These are phyloP conservation scores for Stenichneumon culpator DNA, from an alignment of 2,888 invertebrate genomes.

Conservation along the genomic window DNA sequence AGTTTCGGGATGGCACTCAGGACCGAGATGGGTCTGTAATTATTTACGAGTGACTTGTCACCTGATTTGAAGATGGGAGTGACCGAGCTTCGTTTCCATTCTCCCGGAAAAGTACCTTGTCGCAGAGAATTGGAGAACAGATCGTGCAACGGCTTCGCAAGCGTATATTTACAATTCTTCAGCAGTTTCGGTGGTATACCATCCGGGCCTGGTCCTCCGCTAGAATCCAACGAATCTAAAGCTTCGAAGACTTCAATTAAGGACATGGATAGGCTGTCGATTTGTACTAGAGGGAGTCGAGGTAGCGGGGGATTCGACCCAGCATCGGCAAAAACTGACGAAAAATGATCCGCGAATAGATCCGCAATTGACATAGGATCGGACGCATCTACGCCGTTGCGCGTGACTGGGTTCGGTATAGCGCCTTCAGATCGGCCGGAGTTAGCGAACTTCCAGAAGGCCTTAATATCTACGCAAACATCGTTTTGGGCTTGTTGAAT, in stretches of 20 bases:
- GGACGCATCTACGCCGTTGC: too few species aligned
- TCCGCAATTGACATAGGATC: too few species aligned
- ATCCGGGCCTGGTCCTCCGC: neutral
- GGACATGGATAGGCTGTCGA: neutral
- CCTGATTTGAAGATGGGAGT: too few species aligned
- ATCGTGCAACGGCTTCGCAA: neutral
- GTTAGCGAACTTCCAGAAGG: too few species aligned
- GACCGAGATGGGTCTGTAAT: too few species aligned
- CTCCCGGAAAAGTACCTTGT: neutral
- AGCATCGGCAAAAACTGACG: neutral
- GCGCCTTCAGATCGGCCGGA: too few species aligned
- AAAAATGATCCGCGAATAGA: too few species aligned
- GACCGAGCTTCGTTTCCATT: neutral
- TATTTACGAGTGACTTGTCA: too few species aligned
- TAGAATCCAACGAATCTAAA: neutral
- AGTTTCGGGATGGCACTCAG: too few species aligned
- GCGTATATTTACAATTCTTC: neutral
- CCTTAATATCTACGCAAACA: too few species aligned
- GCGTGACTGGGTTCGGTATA: too few species aligned
- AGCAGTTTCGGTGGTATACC: neutral
- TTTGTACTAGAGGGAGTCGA: neutral
- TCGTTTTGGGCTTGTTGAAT: too few species aligned
- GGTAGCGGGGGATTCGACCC: neutral
- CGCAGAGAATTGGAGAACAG: neutral
- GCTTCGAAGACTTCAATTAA: neutral